These are phyloP conservation scores for Trialeurodes vaporariorum DNA, from an alignment of 1,140 invertebrate species.

Conservation along the genomic window DNA sequence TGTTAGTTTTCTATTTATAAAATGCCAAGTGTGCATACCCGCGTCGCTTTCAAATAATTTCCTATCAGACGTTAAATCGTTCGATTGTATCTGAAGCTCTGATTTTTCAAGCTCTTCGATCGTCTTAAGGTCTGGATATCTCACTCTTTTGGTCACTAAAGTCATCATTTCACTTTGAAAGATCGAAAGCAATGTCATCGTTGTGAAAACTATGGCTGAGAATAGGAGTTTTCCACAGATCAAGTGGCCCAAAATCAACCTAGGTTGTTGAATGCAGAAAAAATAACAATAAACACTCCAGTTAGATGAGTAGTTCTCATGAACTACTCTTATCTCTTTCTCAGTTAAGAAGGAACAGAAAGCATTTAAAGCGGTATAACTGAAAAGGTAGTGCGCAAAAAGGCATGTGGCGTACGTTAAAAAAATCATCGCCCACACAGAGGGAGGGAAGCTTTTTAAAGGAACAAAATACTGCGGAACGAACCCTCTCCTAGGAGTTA, in stretches of 20 bases:
- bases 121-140: not conserved
- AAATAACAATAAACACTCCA: not conserved
- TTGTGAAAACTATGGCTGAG: not conserved
- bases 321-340: not conserved
- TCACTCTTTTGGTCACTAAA: not conserved
- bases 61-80: too few species aligned
- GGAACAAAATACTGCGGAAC: not conserved
- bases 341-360: not conserved
- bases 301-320: not conserved
- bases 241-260: not conserved
- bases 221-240: not conserved
- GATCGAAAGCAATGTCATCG: not conserved
- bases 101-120: not conserved
- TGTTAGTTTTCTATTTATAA: too few species aligned
- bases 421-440: not conserved
- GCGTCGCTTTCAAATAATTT: too few species aligned
- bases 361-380: not conserved
- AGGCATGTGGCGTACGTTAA: not conserved
- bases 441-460: not conserved
- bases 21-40: too few species aligned
- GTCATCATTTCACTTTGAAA: not conserved
- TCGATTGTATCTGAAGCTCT: not conserved
- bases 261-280: not conserved
- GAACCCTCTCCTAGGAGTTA: not conserved
- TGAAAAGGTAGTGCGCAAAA: not conserved